Conservation (phyloP, 2,113 vertebrate species). For the Balaeniceps rex region DNA sequence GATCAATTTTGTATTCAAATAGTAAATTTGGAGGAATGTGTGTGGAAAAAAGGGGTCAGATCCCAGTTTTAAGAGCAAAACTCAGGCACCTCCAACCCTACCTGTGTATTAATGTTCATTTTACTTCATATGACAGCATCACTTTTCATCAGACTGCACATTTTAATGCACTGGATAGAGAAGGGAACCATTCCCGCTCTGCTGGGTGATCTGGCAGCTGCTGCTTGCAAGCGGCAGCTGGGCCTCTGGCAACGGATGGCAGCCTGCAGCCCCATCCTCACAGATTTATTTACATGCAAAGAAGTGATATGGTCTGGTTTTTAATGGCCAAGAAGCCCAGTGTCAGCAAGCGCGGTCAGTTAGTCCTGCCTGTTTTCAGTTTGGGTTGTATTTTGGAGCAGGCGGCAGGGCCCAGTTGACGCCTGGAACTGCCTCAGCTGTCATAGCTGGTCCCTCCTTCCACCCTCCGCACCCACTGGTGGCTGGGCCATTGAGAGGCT, state of each 20-base stretch:
- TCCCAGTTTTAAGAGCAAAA: not conserved
- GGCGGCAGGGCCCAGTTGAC: not conserved
- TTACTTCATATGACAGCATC: not conserved
- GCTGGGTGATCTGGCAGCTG: fast-evolving
- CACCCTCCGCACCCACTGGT: fast-evolving
- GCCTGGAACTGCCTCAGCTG: not conserved
- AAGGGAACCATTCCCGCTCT: not conserved
- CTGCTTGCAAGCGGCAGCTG: not conserved
- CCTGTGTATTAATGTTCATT: not conserved
- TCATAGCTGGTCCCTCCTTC: not conserved
- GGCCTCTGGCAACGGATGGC: not conserved
- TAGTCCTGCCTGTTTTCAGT: not conserved
- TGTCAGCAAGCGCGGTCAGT: fast-evolving
- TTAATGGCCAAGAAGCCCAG: not conserved
- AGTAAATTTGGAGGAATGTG: not conserved
- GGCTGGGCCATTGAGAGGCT: not conserved
- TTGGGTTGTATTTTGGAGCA: fast-evolving
- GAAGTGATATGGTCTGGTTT: not conserved
- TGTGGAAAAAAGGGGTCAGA: not conserved
- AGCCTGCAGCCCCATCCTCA: not conserved
- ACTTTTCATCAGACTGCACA: not conserved
- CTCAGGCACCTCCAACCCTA: not conserved
- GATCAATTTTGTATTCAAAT: not conserved
- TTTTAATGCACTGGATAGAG: not conserved
- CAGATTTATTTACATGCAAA: not conserved